Evolutionary conservation across 2,888 invertebrate species (phyloP).

Genomic region (Epirrhoe tristata): DNA sequence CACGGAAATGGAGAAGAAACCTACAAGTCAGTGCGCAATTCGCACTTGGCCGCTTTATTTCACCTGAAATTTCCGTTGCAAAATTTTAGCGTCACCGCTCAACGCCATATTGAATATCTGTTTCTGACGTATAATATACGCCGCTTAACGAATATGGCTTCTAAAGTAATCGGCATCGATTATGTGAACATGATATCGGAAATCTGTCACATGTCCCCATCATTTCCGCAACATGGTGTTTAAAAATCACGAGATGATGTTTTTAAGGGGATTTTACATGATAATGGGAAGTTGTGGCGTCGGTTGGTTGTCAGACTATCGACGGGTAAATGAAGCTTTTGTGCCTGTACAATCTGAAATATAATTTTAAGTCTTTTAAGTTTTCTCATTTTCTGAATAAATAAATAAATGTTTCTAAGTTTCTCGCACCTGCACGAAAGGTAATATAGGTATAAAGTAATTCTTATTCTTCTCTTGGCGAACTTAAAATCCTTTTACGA

Average conservation of each 20-base stretch:
- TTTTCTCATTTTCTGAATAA: background rate
- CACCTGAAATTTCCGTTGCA: conserved; percentile 40
- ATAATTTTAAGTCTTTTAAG: background rate
- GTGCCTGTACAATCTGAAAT: background rate
- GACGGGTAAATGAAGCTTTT: background rate
- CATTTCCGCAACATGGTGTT: conserved; percentile 77
- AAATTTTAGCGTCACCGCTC: conserved; percentile 42
- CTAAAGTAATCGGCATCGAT: conserved; percentile 73
- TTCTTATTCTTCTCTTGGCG: no score
- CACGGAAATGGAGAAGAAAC: no score
- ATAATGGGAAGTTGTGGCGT: conserved; percentile 1
- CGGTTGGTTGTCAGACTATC: conserved; percentile 1
- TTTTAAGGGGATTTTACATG: conserved; percentile 48
- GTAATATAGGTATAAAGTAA: no score
- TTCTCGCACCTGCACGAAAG: no score
- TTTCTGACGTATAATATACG: conserved; percentile 47
- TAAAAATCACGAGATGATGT: conserved; percentile 61
- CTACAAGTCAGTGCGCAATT: no score
- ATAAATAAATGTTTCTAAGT: no score
- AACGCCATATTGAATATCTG: conserved; percentile 59
- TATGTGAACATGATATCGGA: conserved; percentile 78
- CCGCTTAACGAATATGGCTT: conserved; percentile 48
- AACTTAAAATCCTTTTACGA: no score
- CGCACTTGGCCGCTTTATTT: conserved; percentile 14
- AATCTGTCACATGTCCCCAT: conserved; percentile 71